Percentiles rank a stretch among this genome's conserved stretches.
Conservation (phyloP, 2,113 vertebrate species). For the Pogona vitticeps region DNA sequence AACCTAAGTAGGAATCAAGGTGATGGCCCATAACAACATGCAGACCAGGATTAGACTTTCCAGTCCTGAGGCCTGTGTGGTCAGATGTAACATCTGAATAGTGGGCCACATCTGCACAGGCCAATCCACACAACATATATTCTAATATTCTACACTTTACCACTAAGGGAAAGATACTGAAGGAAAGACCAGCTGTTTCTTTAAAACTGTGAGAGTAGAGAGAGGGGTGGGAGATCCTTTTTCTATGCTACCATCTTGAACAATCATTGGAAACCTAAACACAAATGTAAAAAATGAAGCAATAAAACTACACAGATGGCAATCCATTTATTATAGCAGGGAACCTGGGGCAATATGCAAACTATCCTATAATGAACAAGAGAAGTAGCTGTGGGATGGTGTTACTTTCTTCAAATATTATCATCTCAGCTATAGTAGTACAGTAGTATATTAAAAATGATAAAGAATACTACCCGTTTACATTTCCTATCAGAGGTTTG, state of each 20-base stretch:
- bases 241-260: not conserved
- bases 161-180: not conserved
- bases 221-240: not conserved
- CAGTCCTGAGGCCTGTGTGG: too few relatives aligned
- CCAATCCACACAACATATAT: not conserved
- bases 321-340: not conserved
- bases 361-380: not conserved
- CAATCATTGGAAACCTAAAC: not conserved
- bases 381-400: not conserved
- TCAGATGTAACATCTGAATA: not conserved
- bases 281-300: not conserved
- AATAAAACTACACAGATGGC: not conserved
- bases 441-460: not conserved
- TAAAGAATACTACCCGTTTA: slow-evolving; percentile 19
- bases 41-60: too few relatives aligned
- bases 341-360: not conserved
- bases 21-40: too few relatives aligned
- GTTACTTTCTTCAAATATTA: not conserved
- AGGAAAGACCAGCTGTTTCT: not conserved
- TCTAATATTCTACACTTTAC: not conserved
- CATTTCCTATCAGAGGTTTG: slow-evolving; percentile 9
- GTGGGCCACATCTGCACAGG: not conserved
- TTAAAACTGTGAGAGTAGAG: too few relatives aligned
- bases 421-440: not conserved
- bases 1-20: too few relatives aligned